Evolutionary conservation across 2,888 invertebrate species (phyloP).

Genomic region (Leucoptera coffeella): DNA sequence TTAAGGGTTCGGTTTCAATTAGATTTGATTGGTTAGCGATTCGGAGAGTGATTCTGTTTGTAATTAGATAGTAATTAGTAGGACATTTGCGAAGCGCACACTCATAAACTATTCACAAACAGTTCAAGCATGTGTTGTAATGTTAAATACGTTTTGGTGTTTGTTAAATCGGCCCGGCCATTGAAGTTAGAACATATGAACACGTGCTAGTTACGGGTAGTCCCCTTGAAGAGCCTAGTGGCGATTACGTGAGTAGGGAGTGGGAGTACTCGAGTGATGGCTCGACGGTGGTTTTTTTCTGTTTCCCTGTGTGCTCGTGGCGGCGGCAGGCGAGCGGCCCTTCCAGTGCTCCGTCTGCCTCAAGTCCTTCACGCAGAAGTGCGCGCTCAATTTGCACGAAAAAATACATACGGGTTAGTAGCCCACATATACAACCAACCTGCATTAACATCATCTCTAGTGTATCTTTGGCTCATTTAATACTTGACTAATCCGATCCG

Average conservation of each 20-base stretch:
- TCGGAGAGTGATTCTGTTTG: slow-evolving; percentile 16
- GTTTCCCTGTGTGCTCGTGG: slow-evolving; percentile 39
- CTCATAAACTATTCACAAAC: slow-evolving; percentile 57
- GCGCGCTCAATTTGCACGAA: slow-evolving; percentile 58
- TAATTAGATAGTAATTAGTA: slow-evolving; percentile 5
- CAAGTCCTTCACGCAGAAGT: slow-evolving; percentile 59
- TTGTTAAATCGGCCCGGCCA: not conserved
- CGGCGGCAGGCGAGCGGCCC: slow-evolving; percentile 55
- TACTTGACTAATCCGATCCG: not conserved
- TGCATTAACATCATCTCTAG: too few relatives aligned
- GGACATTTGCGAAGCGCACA: slow-evolving; percentile 27
- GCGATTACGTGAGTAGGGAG: slow-evolving; percentile 1
- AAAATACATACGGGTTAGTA: slow-evolving; percentile 58
- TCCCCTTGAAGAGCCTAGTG: too few relatives aligned
- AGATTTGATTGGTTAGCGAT: slow-evolving; percentile 17
- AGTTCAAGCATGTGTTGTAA: slow-evolving; percentile 49
- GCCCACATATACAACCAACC: too few relatives aligned
- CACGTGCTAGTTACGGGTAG: not conserved
- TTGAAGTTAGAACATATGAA: not conserved
- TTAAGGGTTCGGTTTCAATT: slow-evolving; percentile 27
- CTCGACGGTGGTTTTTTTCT: slow-evolving; percentile 54
- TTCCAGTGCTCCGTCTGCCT: slow-evolving; percentile 58
- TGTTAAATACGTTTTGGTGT: too few relatives aligned
- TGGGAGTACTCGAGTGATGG: slow-evolving; percentile 9
- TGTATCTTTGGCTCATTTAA: too few relatives aligned